Evolutionary conservation across 2,113 vertebrate species (phyloP), one percentile per base, ranked within the genome.

Genomic region (Nicator chloris): DNA sequence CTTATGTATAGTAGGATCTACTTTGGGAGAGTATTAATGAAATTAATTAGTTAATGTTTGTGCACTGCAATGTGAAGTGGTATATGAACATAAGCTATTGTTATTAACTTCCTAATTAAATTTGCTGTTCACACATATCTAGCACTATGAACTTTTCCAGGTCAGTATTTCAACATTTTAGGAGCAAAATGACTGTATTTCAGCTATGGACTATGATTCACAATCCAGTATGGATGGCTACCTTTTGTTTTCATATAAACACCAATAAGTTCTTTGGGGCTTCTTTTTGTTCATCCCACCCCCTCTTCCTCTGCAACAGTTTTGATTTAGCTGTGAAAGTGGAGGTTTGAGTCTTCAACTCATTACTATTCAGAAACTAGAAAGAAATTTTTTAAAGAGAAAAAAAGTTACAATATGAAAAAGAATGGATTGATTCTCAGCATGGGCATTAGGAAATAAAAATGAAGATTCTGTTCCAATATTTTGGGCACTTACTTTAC

Each of bases 401-500:
- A 27, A 40, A 85, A 73, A 49, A 23, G 3, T 65, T 60, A 35
- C 35, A 73, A 0, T 86, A 6, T 63, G 22, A 71, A 22, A 24
- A 84, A 72, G n/a, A 96, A 78, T 24, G 19, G n/a, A 44, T 49
- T 59, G 54, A 45, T 96, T 72, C 45, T 90, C 57, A 95, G 11
- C 27, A 84, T 19, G 77, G 50, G 18, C 45, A 88, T 64, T 39
- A 94, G 33, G 63, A 96, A 95, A 77, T 93, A 89, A 95, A 97
- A 91, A 54, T 82, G 11, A 82, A 84, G 66, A 45, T 82, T 97
- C 33, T 73, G 68, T 94, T 96, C 87, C 86, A 92, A 42, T 93
- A 86, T 97, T 96, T 88, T 68, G 95, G 44, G 60, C 42, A 83
- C 95, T 84, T 28, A 94, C 23, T 96, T 96, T 88, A 69, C 51